These are phyloP conservation scores for Phaethornis superciliosus DNA, from an alignment of 2,113 vertebrate species.

Conservation along the genomic window DNA sequence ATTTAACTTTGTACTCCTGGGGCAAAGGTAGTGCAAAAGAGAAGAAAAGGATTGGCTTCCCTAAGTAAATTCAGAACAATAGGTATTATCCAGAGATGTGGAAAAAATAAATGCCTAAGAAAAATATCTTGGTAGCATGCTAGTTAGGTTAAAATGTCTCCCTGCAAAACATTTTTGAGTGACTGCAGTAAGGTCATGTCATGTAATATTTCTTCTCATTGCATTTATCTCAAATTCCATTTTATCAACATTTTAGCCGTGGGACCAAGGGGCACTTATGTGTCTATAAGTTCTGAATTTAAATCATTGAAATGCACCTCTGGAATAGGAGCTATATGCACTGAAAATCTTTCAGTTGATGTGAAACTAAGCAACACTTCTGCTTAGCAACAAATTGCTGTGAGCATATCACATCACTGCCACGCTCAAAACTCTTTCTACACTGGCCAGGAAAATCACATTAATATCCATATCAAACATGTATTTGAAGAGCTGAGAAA, in stretches of 20 bases:
- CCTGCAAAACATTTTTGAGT: background rate
- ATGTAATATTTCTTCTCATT: accelerated
- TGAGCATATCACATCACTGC: background rate
- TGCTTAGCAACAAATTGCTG: background rate
- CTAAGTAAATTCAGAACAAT: background rate
- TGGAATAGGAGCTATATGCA: background rate
- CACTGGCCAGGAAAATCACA: background rate
- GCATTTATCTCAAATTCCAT: background rate
- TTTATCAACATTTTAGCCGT: background rate
- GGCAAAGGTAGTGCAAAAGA: background rate
- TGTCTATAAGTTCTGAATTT: background rate
- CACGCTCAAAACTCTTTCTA: background rate
- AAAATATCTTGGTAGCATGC: background rate
- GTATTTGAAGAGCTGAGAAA: background rate
- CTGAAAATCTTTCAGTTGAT: background rate
- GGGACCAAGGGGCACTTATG: background rate
- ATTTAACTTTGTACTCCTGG: background rate
- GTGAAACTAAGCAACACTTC: background rate
- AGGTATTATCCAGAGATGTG: background rate
- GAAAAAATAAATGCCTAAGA: background rate
- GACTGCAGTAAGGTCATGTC: background rate
- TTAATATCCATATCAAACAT: background rate
- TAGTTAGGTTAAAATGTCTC: background rate
- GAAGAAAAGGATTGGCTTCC: background rate
- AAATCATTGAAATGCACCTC: background rate